Conservation (phyloP, 2,797 vertebrate species). For the Pangasius mekongensis region DNA sequence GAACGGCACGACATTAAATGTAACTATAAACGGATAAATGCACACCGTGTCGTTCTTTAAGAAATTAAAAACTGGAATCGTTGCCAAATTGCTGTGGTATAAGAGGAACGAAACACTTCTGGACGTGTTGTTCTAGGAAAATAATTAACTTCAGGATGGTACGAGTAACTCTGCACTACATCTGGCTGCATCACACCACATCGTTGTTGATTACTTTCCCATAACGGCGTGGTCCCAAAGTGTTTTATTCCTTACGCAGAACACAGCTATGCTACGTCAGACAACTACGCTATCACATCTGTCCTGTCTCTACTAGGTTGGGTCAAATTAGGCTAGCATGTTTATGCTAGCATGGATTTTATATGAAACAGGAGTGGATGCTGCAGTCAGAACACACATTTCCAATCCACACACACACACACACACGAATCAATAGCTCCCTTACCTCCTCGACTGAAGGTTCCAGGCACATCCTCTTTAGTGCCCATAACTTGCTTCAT, state of each 20-base stretch:
- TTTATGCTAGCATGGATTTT: neutral
- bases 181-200: neutral
- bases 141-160: neutral
- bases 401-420: neutral
- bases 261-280: neutral
- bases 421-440: neutral
- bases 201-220: neutral
- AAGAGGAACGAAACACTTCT: neutral
- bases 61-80: neutral
- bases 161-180: neutral
- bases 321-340: neutral
- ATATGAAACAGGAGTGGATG: neutral
- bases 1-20: neutral
- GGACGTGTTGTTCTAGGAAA: neutral
- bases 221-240: neutral
- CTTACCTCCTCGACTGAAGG: slow-evolving; percentile 87
- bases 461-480: slow-evolving; percentile 84
- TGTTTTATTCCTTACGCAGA: neutral
- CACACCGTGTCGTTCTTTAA: neutral
- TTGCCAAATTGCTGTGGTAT: neutral
- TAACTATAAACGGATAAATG: neutral
- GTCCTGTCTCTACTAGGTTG: no score
- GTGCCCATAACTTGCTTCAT: slow-evolving; percentile 93
- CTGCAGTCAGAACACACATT: neutral
- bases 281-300: neutral